Evolutionary conservation across 2,113 vertebrate species (phyloP).

Genomic region (Ophiodon elongatus): DNA sequence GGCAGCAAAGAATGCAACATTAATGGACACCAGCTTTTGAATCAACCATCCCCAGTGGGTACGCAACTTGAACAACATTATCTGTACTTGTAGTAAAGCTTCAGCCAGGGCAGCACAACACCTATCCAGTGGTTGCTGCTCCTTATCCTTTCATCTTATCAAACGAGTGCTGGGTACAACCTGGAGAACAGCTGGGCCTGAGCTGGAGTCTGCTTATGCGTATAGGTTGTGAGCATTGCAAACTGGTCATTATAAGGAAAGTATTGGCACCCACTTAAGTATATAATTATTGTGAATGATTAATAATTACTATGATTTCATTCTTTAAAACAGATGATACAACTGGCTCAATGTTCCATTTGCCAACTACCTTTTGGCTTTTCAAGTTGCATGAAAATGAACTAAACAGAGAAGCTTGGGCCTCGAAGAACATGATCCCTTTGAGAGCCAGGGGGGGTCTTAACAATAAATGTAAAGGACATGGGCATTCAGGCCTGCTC

Average conservation of each 20-base stretch:
- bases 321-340: neutral
- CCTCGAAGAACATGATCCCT: no score
- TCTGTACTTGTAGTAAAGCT: slow-evolving; percentile 21
- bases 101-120: slow-evolving; percentile 10
- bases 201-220: slow-evolving; percentile 45
- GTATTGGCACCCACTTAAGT: neutral
- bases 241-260: slow-evolving; percentile 19
- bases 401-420: no score
- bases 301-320: neutral
- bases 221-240: slow-evolving; percentile 17
- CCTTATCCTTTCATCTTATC: slow-evolving; percentile 65
- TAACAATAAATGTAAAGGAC: neutral
- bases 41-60: slow-evolving; percentile 24
- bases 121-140: slow-evolving; percentile 32
- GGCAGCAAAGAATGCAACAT: slow-evolving; percentile 9
- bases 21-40: slow-evolving; percentile 47
- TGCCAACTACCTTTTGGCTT: neutral
- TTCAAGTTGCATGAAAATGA: no score
- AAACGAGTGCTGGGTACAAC: slow-evolving; percentile 44
- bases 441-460: no score
- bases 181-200: slow-evolving; percentile 27
- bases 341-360: neutral
- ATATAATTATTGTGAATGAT: neutral
- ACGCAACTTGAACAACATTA: slow-evolving; percentile 2
- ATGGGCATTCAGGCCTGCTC: neutral